Conservation (phyloP, 2,888 invertebrate species). For the Pseudeuparius sepicola region DNA sequence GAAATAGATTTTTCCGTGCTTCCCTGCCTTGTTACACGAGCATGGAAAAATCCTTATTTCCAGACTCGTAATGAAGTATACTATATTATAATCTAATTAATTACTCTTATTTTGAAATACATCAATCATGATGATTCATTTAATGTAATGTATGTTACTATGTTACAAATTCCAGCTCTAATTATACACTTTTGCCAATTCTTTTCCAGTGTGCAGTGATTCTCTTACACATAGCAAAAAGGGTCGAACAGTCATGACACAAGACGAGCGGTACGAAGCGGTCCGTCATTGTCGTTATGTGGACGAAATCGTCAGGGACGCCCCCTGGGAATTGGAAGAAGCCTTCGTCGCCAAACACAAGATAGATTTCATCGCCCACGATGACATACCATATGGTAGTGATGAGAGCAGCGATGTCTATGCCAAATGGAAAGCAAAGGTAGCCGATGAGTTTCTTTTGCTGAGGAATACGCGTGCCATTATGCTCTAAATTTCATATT, state of each 20-base stretch:
- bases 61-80: too few species aligned
- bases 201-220: constrained; percentile 75
- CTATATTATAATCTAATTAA: too few species aligned
- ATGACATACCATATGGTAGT: constrained; percentile 92
- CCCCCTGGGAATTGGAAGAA: constrained; percentile 91
- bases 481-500: too few species aligned
- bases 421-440: constrained; percentile 81
- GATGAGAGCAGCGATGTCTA: constrained; percentile 81
- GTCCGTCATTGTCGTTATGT: constrained; percentile 97
- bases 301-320: constrained; percentile 87
- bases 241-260: constrained; percentile 94
- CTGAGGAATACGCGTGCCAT: too few species aligned
- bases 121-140: too few species aligned
- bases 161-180: too few species aligned
- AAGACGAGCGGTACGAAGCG: constrained; percentile 93
- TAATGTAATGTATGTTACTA: too few species aligned
- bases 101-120: too few species aligned
- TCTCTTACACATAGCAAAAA: constrained; percentile 83
- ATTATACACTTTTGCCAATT: too few species aligned
- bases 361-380: constrained; percentile 99
- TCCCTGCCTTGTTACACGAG: too few species aligned
- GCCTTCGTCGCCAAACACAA: constrained; percentile 85
- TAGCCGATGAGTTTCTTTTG: constrained; percentile 3
- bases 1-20: too few species aligned
- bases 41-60: too few species aligned